These are phyloP conservation scores for Seriola aureovittata DNA, from an alignment of 2,113 vertebrate genomes.

Conservation along the genomic window DNA sequence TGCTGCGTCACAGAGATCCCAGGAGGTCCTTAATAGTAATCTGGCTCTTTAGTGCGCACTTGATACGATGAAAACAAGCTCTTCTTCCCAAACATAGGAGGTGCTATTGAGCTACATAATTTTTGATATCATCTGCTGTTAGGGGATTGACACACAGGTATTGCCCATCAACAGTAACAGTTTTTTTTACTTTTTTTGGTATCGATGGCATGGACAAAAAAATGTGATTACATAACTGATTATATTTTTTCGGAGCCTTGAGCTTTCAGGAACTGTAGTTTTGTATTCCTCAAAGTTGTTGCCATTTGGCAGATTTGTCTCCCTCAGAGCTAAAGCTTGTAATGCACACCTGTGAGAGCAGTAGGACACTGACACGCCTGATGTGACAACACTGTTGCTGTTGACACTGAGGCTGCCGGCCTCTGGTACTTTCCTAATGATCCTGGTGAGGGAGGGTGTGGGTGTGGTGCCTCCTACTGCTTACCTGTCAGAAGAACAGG, in stretches of 20 bases:
- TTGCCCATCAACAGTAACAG: slow-evolving; percentile 12
- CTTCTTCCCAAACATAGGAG: slow-evolving; percentile 55
- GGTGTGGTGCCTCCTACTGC: slow-evolving; percentile 48
- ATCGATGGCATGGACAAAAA: background rate
- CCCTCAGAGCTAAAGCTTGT: slow-evolving; percentile 22
- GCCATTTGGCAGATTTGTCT: slow-evolving; percentile 30
- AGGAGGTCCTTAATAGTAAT: slow-evolving; percentile 63
- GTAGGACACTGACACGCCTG: slow-evolving; percentile 47
- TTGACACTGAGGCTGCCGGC: slow-evolving; percentile 24
- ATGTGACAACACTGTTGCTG: slow-evolving; percentile 49
- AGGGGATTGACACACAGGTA: slow-evolving; percentile 52
- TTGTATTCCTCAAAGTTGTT: slow-evolving; percentile 3
- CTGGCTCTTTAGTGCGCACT: slow-evolving; percentile 79
- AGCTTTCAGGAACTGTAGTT: background rate
- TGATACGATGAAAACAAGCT: slow-evolving; percentile 77
- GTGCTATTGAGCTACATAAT: slow-evolving; percentile 57
- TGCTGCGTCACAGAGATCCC: slow-evolving; percentile 74
- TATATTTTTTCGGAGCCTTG: background rate
- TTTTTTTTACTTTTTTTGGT: background rate
- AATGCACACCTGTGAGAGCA: slow-evolving; percentile 44
- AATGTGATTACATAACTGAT: background rate
- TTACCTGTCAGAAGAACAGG: slow-evolving; percentile 34
- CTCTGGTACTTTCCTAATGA: slow-evolving; percentile 25
- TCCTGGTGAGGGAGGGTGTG: slow-evolving; percentile 21
- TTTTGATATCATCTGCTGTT: slow-evolving; percentile 25